Evolutionary conservation across 2,797 vertebrate species (phyloP).

Genomic region (Sebastes oblongus): DNA sequence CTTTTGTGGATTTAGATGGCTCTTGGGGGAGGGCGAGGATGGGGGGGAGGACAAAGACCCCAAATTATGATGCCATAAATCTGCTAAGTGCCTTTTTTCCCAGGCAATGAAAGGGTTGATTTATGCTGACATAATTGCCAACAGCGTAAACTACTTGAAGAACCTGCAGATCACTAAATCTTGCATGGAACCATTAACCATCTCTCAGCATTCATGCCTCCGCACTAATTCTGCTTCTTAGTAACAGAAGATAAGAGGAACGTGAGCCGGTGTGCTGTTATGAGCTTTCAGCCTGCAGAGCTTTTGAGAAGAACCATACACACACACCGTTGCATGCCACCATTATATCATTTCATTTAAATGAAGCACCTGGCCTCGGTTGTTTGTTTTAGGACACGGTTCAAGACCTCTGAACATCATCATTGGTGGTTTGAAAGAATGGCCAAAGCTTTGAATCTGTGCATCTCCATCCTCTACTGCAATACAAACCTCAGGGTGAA

Average conservation of each 20-base stretch:
- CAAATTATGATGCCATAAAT: slow-evolving; percentile 70
- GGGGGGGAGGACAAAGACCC: slow-evolving; percentile 12
- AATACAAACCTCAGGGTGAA: background rate
- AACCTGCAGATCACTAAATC: slow-evolving; percentile 50
- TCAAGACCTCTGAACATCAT: slow-evolving; percentile 1
- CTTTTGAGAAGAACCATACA: slow-evolving; percentile 26
- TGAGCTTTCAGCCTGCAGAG: slow-evolving; percentile 16
- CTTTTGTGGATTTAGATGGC: slow-evolving; percentile 23
- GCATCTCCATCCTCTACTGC: background rate
- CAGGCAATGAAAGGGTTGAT: slow-evolving; percentile 57
- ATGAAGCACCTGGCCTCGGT: background rate
- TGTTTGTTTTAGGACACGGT: slow-evolving; percentile 39
- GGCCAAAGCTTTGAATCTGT: background rate
- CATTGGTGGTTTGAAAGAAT: background rate
- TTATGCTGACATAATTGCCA: slow-evolving; percentile 70
- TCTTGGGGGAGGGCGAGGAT: background rate
- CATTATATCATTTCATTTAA: slow-evolving; percentile 3
- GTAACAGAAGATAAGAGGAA: slow-evolving; percentile 28
- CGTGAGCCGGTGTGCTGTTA: slow-evolving; percentile 26
- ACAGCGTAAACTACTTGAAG: slow-evolving; percentile 53
- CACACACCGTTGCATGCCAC: background rate
- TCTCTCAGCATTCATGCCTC: slow-evolving; percentile 9
- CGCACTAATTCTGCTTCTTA: slow-evolving; percentile 11
- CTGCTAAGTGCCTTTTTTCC: slow-evolving; percentile 53
- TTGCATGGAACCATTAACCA: slow-evolving; percentile 34